Percentiles rank a stretch among this genome's conserved stretches.
These are phyloP conservation scores for Xanthostigma xanthostigma DNA, from an alignment of 2,888 invertebrate species.

Conservation along the genomic window DNA sequence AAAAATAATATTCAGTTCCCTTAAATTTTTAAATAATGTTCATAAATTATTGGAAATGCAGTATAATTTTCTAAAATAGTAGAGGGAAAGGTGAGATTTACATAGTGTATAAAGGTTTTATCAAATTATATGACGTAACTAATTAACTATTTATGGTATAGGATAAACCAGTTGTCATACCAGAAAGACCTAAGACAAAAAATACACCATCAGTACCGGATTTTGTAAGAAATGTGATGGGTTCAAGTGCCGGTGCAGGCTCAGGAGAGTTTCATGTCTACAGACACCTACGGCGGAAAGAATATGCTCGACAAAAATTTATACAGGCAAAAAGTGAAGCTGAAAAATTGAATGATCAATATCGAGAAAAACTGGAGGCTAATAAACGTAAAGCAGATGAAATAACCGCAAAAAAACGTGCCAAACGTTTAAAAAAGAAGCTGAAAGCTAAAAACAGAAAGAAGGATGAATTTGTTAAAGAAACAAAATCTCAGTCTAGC, in stretches of 20 bases:
- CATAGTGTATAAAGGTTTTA: not conserved
- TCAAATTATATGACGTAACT: not conserved
- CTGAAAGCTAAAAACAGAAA: slow-evolving; percentile 28
- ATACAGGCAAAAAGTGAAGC: slow-evolving; percentile 79
- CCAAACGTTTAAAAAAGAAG: slow-evolving; percentile 72
- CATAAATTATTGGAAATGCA: not conserved
- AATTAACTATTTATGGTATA: slow-evolving; percentile 24
- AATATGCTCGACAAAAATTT: slow-evolving; percentile 89
- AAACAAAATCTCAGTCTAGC: slow-evolving; percentile 15
- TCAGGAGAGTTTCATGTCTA: slow-evolving; percentile 99
- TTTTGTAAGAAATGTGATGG: slow-evolving; percentile 98
- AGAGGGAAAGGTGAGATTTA: too few species aligned
- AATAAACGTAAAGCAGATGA: slow-evolving; percentile 59
- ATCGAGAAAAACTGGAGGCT: slow-evolving; percentile 62
- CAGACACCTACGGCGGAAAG: slow-evolving; percentile 84
- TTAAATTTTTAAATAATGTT: not conserved
- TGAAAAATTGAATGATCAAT: slow-evolving; percentile 75
- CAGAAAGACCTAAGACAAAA: slow-evolving; percentile 65
- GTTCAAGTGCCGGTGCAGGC: slow-evolving; percentile 98
- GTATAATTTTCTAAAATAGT: too few species aligned
- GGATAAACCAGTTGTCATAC: slow-evolving; percentile 83
- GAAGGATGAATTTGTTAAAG: slow-evolving; percentile 24
- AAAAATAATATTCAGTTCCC: not conserved
- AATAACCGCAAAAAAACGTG: slow-evolving; percentile 80
- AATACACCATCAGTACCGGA: slow-evolving; percentile 66